A percentile compares a stretch with the other conserved stretches of the same genome.
These are phyloP conservation scores for Coptodon rendalli DNA, from an alignment of 2,113 vertebrate species.

Conservation along the genomic window DNA sequence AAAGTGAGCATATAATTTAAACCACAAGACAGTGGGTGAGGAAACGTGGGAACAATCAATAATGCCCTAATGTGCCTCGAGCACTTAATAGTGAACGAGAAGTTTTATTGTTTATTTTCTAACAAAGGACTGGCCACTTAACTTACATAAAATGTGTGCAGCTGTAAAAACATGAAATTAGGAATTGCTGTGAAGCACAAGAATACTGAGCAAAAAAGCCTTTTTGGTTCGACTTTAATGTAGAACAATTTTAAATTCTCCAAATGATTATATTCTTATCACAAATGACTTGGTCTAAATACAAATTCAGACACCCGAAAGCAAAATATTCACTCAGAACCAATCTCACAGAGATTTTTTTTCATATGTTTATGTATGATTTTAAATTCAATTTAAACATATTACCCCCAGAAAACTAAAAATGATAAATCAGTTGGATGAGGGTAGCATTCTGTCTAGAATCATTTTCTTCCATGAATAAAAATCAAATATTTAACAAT, in stretches of 20 bases:
- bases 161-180: not conserved
- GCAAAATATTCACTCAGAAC: not conserved
- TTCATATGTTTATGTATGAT: not conserved
- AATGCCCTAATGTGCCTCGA: not conserved
- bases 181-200: not conserved
- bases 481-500: not conserved
- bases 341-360: not conserved
- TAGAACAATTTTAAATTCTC: not conserved
- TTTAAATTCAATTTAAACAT: not conserved
- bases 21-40: not conserved
- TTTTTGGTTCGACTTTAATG: too few species aligned
- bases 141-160: not conserved
- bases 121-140: not conserved
- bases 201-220: not conserved
- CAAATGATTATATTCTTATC: not conserved
- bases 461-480: not conserved
- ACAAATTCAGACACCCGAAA: not conserved
- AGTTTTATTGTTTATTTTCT: not conserved
- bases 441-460: rapidly evolving
- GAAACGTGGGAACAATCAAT: not conserved
- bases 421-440: not conserved
- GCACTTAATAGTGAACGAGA: not conserved
- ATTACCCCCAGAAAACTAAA: not conserved
- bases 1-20: not conserved
- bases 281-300: not conserved